Percentiles rank a stretch among this genome's conserved stretches.
phyloP scores from a whole-genome alignment of 64 coral and sea anemone species.

The Porites lutea region DNA sequence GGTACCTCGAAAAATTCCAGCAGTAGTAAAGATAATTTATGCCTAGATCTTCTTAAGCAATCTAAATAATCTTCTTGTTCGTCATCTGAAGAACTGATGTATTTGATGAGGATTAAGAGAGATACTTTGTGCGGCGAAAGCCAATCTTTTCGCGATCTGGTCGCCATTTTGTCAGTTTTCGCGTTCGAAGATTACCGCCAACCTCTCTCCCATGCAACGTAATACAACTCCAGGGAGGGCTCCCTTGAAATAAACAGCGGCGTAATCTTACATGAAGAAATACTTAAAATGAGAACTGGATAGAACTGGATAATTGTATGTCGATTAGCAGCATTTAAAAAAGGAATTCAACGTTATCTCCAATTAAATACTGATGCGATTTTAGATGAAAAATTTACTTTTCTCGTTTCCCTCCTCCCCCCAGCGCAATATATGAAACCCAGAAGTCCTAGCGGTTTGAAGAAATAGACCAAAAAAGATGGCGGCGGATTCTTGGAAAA shows the following conservation, averaged over 20 bases:
- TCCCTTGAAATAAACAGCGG: not conserved
- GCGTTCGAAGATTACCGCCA: constrained; percentile 41
- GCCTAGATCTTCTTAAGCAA: constrained; percentile 54
- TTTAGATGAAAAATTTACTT: not conserved
- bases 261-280: too few species aligned
- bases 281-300: too few species aligned
- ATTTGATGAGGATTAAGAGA: constrained; percentile 78
- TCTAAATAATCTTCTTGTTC: constrained; percentile 49
- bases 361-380: too few species aligned
- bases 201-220: not conserved
- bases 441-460: constrained; percentile 31
- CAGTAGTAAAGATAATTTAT: constrained; percentile 81
- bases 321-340: too few species aligned
- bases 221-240: not conserved
- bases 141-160: constrained; percentile 61
- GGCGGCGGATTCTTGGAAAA: constrained; percentile 67
- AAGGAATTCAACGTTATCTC: too few species aligned
- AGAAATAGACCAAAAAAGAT: not conserved
- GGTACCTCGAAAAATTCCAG: constrained; percentile 86
- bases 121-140: constrained; percentile 88
- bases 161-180: constrained; percentile 86
- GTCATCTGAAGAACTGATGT: constrained; percentile 59
- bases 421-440: not conserved
- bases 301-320: too few species aligned
- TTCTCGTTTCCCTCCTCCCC: not conserved